Base-by-base conservation (phyloP, 2,797 vertebrate species). In the Rhinoraja longicauda region DNA sequence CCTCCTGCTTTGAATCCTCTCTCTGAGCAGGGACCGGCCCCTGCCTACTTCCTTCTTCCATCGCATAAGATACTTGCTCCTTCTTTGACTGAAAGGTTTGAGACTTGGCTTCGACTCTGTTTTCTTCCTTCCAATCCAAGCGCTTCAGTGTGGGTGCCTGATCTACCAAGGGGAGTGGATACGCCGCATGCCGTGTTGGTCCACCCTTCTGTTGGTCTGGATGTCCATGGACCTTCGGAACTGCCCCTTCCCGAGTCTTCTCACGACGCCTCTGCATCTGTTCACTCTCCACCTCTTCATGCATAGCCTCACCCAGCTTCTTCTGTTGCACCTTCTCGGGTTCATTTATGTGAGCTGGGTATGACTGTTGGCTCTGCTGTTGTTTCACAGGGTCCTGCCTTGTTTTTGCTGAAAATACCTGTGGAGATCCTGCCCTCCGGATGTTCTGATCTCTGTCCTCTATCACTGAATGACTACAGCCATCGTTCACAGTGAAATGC, bases 381-480 rank as follows among this genome's bases (percentile, higher is more conserved):
- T 93, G 94, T 82, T 93, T 94, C 39, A 93, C n/a, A 12, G 82
- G 84, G 84, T 94, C 94, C 45, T 53, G 17, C 53, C 94, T 93
- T 81, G 94, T 0, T 88, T 94, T 93, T 90, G 94, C 57, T 13
- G 92, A 93, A 17, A 94, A 82, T 57, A 57, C 93, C 92, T 94
- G 95, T 82, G 93, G 92, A 17, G 62, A 93, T 88, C 93, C 67
- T 32, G 64, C 94, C 62, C 95, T 95, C 82, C 94, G 95, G 77
- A 94, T 94, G 62, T 94, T 95, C 79, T 95, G 95, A 2, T 93
- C 93, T 93, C 94, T 96, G 12, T 94, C 93, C 70, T 96, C 95
- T 39, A 88, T 93, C 77, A 93, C 93, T 1, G 79, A 90, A 57
- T 91, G 57, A 93, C 91, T 95, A 90, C 95, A 94, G 53, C 91